Conservation (phyloP, 2,113 vertebrate species). For the Calidris pygmaea region DNA sequence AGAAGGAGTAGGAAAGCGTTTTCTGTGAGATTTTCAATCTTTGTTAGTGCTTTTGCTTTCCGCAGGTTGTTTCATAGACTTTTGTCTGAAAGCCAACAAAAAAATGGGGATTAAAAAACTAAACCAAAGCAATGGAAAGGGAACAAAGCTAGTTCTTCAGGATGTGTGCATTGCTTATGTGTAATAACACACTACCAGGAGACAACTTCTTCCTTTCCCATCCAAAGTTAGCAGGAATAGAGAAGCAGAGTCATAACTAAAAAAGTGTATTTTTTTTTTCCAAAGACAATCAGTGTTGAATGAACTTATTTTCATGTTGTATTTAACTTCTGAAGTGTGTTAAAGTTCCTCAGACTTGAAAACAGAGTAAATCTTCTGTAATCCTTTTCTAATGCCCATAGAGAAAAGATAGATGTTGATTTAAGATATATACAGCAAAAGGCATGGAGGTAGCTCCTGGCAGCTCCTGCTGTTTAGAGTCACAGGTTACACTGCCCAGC, state of each 20-base stretch:
- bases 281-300: not conserved
- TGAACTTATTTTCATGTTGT: not conserved
- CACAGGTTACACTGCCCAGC: conserved; percentile 58
- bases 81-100: not conserved
- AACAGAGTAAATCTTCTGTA: not conserved
- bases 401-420: conserved; percentile 30
- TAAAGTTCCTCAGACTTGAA: not conserved
- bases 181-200: not conserved
- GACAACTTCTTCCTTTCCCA: not conserved
- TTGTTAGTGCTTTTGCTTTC: not conserved
- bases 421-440: not conserved
- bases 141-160: not conserved
- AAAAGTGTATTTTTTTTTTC: not conserved
- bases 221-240: not conserved
- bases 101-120: not conserved
- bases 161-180: not conserved
- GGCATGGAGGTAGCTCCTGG: not conserved
- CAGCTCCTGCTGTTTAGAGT: conserved; percentile 60
- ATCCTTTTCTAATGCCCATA: not conserved
- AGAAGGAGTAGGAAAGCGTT: not conserved
- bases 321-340: not conserved
- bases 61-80: not conserved
- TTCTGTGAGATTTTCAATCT: not conserved
- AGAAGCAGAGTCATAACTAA: not conserved
- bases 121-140: not conserved